phyloP scores from a whole-genome alignment of 2,888 invertebrate species.

The Sisyra terminalis region DNA sequence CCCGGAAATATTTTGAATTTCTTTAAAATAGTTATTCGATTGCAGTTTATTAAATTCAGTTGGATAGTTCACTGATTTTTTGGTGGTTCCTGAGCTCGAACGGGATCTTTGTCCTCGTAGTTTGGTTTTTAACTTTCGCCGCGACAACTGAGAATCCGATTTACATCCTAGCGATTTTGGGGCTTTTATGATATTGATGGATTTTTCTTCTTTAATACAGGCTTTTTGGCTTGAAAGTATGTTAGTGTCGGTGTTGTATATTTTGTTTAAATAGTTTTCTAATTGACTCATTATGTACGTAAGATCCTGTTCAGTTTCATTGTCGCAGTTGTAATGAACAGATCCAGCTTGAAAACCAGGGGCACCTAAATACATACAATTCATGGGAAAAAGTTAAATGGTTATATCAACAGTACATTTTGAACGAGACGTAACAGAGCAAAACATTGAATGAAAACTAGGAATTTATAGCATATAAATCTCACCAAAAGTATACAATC shows the following conservation, averaged over 20 bases:
- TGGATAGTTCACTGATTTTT: no score
- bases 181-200: not conserved
- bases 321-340: not conserved
- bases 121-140: not conserved
- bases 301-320: not conserved
- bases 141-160: slow-evolving; percentile 3
- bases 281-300: not conserved
- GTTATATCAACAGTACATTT: no score
- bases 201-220: not conserved
- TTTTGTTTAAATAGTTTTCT: not conserved
- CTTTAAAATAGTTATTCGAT: not conserved
- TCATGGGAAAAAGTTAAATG: no score
- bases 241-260: not conserved
- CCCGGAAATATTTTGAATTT: not conserved
- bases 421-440: no score
- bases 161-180: not conserved
- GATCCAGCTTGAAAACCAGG: not conserved
- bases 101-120: not conserved
- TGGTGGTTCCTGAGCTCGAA: no score
- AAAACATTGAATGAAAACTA: no score
- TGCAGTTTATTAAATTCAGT: not conserved
- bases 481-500: no score
- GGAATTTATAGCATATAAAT: no score
- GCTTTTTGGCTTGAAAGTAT: no score
- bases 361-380: no score